Percentiles rank a stretch among this genome's conserved stretches.
Evolutionary conservation across 2,797 vertebrate genomes (phyloP).

Genomic region (Okamejei kenojei): DNA sequence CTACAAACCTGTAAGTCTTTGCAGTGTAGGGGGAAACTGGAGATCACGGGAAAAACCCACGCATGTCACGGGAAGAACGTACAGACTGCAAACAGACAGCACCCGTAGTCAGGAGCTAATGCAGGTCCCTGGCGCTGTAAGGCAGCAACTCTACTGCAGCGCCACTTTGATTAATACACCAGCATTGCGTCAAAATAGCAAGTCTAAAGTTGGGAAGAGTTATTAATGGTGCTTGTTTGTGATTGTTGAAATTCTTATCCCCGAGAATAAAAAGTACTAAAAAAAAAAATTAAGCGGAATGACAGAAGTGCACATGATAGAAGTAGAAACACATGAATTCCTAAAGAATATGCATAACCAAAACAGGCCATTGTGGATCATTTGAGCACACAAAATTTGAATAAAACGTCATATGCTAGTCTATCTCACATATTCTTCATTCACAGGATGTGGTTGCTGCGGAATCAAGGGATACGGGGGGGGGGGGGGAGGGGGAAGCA

Average conservation of each 20-base stretch:
- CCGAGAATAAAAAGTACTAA: background rate
- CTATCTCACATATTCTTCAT: background rate
- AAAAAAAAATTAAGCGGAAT: background rate
- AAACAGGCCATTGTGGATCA: background rate
- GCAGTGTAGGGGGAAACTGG: no score
- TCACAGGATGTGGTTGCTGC: background rate
- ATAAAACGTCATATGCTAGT: background rate
- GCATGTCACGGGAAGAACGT: no score
- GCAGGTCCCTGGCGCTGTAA: no score
- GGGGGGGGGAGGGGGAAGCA: no score
- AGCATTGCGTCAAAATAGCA: background rate
- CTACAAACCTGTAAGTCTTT: no score
- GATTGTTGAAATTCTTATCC: constrained; percentile 5
- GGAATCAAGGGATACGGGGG: no score
- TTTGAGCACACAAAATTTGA: background rate
- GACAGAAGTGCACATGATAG: background rate
- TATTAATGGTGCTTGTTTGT: background rate
- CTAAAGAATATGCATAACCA: background rate
- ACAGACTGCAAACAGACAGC: no score
- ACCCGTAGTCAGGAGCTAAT: no score
- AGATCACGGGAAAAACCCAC: no score
- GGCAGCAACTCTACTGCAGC: no score
- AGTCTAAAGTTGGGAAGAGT: background rate
- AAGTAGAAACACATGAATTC: background rate
- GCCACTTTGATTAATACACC: background rate